Percentiles rank a stretch among this genome's conserved stretches.
Evolutionary conservation across 2,113 vertebrate species (phyloP).

Genomic region (Otolemur garnettii): DNA sequence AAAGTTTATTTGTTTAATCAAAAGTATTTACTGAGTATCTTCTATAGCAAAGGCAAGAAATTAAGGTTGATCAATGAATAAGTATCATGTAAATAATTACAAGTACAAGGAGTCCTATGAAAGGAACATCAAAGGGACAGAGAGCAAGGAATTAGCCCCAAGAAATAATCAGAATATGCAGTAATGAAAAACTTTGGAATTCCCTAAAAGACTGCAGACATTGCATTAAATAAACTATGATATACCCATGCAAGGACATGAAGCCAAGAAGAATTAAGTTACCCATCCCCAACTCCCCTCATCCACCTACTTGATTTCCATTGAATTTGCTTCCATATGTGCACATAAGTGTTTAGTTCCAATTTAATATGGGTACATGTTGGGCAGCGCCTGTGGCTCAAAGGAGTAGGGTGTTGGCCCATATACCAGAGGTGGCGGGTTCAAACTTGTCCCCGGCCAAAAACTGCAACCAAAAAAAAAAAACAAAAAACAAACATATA

Average conservation of each 20-base stretch:
- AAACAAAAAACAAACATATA: too few species aligned
- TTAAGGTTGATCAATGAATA: background rate
- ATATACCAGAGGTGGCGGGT: too few species aligned
- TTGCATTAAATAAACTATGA: background rate
- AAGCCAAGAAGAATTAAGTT: background rate
- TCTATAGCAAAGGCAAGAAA: background rate
- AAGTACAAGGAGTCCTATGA: background rate
- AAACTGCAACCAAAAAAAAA: too few species aligned
- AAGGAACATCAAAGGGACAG: background rate
- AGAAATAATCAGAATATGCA: background rate
- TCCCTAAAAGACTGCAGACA: background rate
- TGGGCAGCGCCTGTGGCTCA: too few species aligned
- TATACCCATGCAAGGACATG: background rate
- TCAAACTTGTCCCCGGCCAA: too few species aligned
- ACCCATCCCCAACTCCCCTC: too few species aligned
- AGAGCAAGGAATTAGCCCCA: background rate
- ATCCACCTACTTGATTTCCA: too few species aligned
- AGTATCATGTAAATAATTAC: background rate
- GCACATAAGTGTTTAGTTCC: too few species aligned
- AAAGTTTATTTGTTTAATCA: background rate
- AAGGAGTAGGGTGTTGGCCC: too few species aligned
- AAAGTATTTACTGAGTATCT: background rate
- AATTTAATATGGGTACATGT: too few species aligned
- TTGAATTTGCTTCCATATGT: too few species aligned
- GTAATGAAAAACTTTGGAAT: background rate